Evolutionary conservation across 2,113 vertebrate genomes (phyloP).

Genomic region (Oryzias melastigma): DNA sequence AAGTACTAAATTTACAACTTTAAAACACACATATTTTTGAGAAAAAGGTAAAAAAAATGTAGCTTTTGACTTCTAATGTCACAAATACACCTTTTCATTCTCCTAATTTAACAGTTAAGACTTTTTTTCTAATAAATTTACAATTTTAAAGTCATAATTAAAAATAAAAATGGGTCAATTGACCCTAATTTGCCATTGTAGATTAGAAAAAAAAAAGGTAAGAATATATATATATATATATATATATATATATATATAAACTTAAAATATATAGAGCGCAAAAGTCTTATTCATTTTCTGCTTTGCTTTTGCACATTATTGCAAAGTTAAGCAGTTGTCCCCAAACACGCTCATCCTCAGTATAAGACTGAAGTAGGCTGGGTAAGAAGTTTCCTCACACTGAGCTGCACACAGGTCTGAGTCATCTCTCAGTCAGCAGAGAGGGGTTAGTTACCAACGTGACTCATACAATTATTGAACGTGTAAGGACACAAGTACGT

Average conservation of each 20-base stretch:
- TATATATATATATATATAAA: too few relatives aligned
- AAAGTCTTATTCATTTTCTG: neutral
- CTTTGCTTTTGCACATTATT: neutral
- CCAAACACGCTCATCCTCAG: slow-evolving; percentile 19
- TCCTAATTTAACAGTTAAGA: too few relatives aligned
- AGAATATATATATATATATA: neutral
- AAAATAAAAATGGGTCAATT: too few relatives aligned
- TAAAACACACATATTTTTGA: too few relatives aligned
- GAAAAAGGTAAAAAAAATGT: too few relatives aligned
- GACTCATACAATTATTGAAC: slow-evolving; percentile 5
- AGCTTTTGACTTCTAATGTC: too few relatives aligned
- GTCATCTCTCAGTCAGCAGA: neutral
- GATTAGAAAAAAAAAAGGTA: too few relatives aligned
- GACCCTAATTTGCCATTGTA: too few relatives aligned
- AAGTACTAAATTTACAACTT: too few relatives aligned
- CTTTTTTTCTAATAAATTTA: too few relatives aligned
- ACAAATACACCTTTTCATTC: too few relatives aligned
- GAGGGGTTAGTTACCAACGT: neutral
- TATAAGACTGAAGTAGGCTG: slow-evolving; percentile 6
- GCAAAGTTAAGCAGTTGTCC: neutral
- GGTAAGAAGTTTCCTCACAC: slow-evolving; percentile 15
- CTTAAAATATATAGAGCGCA: slow-evolving; percentile 1
- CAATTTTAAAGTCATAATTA: too few relatives aligned
- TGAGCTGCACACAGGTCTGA: neutral
- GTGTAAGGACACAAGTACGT: neutral